These are phyloP conservation scores for Myotis pilosus DNA, from an alignment of 2,797 vertebrate species.

Conservation along the genomic window DNA sequence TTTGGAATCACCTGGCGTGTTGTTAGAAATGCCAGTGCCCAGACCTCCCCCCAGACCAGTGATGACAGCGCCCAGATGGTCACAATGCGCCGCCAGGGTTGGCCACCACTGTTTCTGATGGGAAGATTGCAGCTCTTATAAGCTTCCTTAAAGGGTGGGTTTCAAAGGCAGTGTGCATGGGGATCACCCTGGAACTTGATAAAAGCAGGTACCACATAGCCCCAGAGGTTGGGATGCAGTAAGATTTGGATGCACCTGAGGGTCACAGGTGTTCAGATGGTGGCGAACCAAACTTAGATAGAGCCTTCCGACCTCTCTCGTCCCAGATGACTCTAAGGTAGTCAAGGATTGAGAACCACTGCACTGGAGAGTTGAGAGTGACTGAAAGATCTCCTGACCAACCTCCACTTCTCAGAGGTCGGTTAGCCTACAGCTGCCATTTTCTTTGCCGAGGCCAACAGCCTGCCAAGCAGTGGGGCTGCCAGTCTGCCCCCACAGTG, in stretches of 20 bases:
- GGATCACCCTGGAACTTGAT: neutral
- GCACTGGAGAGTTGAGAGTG: neutral
- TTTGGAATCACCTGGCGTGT: neutral
- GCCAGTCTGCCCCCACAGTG: neutral
- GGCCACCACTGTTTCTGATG: neutral
- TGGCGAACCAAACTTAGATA: neutral
- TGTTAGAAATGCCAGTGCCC: neutral
- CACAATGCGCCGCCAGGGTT: neutral
- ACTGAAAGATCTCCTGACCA: neutral
- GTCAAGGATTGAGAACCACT: neutral
- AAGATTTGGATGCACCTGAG: neutral
- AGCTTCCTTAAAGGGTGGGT: neutral
- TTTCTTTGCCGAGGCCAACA: neutral
- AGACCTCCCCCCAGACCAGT: too few relatives aligned
- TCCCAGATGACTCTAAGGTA: neutral
- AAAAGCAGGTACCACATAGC: neutral
- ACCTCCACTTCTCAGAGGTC: neutral
- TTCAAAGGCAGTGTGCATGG: neutral
- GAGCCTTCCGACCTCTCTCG: neutral
- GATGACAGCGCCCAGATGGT: neutral
- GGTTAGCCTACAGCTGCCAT: neutral
- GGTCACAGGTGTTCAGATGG: neutral
- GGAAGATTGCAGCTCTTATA: neutral
- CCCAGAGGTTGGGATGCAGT: neutral
- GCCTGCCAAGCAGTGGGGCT: too few relatives aligned